Conservation (phyloP, 2,888 invertebrate genomes). For the Caenorhabditis sp. region DNA sequence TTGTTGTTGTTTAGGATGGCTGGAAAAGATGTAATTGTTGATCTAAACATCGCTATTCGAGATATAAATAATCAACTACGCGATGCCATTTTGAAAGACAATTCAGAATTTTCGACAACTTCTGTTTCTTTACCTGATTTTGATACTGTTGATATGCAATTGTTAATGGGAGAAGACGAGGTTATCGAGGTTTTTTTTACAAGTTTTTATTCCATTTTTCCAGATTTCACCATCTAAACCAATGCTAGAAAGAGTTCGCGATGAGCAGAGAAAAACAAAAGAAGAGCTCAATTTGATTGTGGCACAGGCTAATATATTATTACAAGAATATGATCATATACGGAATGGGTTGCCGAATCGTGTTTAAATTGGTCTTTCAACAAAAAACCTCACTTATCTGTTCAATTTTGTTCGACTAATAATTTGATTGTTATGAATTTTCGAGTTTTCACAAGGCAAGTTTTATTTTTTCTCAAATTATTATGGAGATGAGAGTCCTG, state of each 20-base stretch:
- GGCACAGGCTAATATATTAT: slow-evolving; percentile 37
- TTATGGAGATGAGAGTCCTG: slow-evolving; percentile 28
- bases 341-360: slow-evolving; percentile 17
- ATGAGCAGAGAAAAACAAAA: slow-evolving; percentile 8
- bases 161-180: slow-evolving; percentile 41
- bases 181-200: slow-evolving; percentile 10
- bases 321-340: slow-evolving; percentile 43
- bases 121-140: slow-evolving; percentile 41
- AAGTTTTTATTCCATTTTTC: not conserved
- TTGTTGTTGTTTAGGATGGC: slow-evolving; percentile 8
- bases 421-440: not conserved
- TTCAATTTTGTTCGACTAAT: not conserved
- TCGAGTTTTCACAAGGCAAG: not conserved
- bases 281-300: slow-evolving; percentile 13
- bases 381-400: not conserved
- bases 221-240: slow-evolving; percentile 17
- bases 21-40: not conserved
- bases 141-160: slow-evolving; percentile 44
- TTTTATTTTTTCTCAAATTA: not conserved
- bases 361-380: not conserved
- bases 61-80: slow-evolving; percentile 19
- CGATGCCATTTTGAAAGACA: slow-evolving; percentile 16
- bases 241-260: slow-evolving; percentile 19
- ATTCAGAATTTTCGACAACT: slow-evolving; percentile 40
- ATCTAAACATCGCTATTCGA: slow-evolving; percentile 4